Conservation (phyloP, 30 jellyfish, hydroid and myxozoan genomes). For the Hydra vulgaris region DNA sequence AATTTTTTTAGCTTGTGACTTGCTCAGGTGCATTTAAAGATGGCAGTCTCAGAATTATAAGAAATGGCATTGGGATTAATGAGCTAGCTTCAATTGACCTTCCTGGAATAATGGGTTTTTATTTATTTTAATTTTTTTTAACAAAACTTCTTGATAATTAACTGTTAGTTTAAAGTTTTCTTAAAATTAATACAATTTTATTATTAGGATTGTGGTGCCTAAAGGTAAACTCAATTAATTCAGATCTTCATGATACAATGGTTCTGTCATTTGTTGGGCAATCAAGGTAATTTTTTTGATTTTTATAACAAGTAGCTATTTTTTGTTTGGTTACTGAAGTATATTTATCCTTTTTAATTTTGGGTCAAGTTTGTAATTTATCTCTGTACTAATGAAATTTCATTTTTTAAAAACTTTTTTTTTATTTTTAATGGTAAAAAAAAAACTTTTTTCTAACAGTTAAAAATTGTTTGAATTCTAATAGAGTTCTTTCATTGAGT, state of each 20-base stretch:
- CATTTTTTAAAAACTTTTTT: too few relatives aligned
- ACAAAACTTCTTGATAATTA: neutral
- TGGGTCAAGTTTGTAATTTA: too few relatives aligned
- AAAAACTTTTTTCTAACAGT: too few relatives aligned
- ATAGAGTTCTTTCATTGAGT: conserved; percentile 59
- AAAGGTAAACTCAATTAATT: conserved; percentile 34
- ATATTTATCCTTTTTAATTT: too few relatives aligned
- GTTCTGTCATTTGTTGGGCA: conserved; percentile 87
- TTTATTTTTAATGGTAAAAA: too few relatives aligned
- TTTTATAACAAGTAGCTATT: too few relatives aligned
- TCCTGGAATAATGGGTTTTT: conserved; percentile 81
- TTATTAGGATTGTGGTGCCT: conserved; percentile 79
- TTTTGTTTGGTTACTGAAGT: too few relatives aligned
- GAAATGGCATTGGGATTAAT: conserved; percentile 88
- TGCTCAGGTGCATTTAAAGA: conserved; percentile 92
- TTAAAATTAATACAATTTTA: too few relatives aligned
- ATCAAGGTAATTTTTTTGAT: conserved; percentile 51
- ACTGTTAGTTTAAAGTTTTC: neutral
- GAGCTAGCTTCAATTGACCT: conserved; percentile 86
- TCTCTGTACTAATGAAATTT: too few relatives aligned
- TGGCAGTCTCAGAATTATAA: conserved; percentile 69
- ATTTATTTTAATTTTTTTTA: too few relatives aligned
- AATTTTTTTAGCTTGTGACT: conserved; percentile 67
- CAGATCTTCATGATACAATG: conserved; percentile 69
- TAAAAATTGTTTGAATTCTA: too few relatives aligned